Evolutionary conservation across 2,888 invertebrate genomes (phyloP).

Genomic region (Acleris cristana): DNA sequence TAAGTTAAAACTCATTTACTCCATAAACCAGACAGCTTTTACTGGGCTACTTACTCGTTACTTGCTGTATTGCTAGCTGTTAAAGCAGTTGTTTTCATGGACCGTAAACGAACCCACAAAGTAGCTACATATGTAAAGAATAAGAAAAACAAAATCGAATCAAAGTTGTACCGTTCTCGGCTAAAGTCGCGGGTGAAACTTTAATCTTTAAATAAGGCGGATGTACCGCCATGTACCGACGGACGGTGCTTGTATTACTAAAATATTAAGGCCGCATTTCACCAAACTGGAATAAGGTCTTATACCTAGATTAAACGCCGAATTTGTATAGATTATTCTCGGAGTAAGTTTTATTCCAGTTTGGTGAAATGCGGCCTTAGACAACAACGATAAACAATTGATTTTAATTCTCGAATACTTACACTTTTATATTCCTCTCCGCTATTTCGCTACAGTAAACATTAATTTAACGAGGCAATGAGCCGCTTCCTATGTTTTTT

Average conservation of each 20-base stretch:
- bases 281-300: no score
- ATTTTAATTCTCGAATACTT: slow-evolving; percentile 28
- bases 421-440: slow-evolving; percentile 29
- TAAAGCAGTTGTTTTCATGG: no score
- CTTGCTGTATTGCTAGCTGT: no score
- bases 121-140: not conserved
- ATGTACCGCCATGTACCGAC: not conserved
- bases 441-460: slow-evolving; percentile 47
- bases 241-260: slow-evolving; percentile 4
- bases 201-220: slow-evolving; percentile 32
- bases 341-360: no score
- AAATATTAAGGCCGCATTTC: no score
- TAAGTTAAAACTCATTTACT: no score
- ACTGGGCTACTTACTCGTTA: no score
- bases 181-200: slow-evolving; percentile 17
- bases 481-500: slow-evolving; percentile 51
- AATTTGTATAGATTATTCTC: no score
- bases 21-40: no score
- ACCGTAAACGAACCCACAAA: no score
- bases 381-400: not conserved
- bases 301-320: no score
- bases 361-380: no score
- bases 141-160: slow-evolving; percentile 12
- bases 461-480: slow-evolving; percentile 51
- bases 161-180: slow-evolving; percentile 13